phyloP scores from a whole-genome alignment of 2,113 vertebrate species.

The Thryonomys swinderianus region DNA sequence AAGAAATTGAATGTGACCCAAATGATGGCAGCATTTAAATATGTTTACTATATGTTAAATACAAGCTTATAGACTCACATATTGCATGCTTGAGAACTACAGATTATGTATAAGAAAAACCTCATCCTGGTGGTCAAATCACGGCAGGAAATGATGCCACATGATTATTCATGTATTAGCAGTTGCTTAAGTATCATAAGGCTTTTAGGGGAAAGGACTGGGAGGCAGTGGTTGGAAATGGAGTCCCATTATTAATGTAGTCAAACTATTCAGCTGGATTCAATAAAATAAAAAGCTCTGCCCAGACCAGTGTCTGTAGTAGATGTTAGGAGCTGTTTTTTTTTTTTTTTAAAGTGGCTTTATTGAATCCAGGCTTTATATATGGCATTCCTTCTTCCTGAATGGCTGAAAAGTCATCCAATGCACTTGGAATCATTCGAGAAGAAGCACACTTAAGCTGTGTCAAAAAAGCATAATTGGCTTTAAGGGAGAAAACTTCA shows the following conservation, averaged over 20 bases:
- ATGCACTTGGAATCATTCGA: background rate
- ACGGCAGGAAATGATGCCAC: slow-evolving; percentile 84
- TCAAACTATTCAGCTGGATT: slow-evolving; percentile 87
- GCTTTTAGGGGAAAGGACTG: slow-evolving; percentile 74
- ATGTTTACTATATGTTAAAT: background rate
- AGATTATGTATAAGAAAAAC: slow-evolving; percentile 74
- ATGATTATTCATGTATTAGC: slow-evolving; percentile 82
- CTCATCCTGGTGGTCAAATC: slow-evolving; percentile 81
- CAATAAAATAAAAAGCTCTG: slow-evolving; percentile 84
- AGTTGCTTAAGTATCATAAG: slow-evolving; percentile 85
- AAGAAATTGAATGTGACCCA: background rate
- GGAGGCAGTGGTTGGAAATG: slow-evolving; percentile 79
- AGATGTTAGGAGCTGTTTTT: slow-evolving; percentile 77
- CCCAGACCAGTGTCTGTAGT: slow-evolving; percentile 80
- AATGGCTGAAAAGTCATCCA: slow-evolving; percentile 67
- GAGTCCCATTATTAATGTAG: slow-evolving; percentile 86
- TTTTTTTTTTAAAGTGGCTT: slow-evolving; percentile 81
- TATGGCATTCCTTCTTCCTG: slow-evolving; percentile 82
- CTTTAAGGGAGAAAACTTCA: background rate
- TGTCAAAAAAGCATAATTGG: background rate
- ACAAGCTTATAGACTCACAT: background rate
- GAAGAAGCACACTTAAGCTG: slow-evolving; percentile 34
- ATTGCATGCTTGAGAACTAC: background rate
- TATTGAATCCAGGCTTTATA: slow-evolving; percentile 87
- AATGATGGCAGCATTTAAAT: background rate